Evolutionary conservation across 2,888 invertebrate genomes (phyloP).

Genomic region (Pimpla rufipes): DNA sequence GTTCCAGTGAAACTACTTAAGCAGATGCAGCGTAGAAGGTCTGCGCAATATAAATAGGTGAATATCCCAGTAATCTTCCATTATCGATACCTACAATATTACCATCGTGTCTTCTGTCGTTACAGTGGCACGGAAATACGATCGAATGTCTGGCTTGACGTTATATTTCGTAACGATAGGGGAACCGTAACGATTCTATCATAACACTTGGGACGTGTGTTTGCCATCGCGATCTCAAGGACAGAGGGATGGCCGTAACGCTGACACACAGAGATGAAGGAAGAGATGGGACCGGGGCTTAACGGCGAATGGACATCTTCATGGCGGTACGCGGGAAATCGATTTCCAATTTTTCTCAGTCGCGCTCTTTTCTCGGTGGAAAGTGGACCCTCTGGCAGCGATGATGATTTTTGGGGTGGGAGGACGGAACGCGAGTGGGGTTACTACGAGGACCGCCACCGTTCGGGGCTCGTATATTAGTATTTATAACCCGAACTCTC

Average conservation of each 20-base stretch:
- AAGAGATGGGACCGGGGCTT: constrained; percentile 19
- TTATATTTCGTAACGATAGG: background rate
- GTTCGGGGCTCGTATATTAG: constrained; percentile 74
- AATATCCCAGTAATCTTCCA: background rate
- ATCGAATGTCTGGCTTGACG: background rate
- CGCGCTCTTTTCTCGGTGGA: constrained; percentile 28
- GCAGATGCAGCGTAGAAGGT: background rate
- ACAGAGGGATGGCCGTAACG: constrained; percentile 20
- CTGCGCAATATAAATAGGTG: background rate
- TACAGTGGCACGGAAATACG: background rate
- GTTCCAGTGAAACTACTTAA: background rate
- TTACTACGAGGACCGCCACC: constrained; percentile 28
- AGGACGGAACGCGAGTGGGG: constrained; percentile 21
- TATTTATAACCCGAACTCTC: constrained; percentile 79
- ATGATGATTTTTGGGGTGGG: constrained; percentile 26
- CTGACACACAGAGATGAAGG: constrained; percentile 26
- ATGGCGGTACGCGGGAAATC: constrained; percentile 62
- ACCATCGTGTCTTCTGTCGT: background rate
- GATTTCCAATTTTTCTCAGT: constrained; percentile 61
- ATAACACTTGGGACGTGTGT: constrained; percentile 34
- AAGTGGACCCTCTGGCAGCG: constrained; percentile 62
- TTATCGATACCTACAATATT: background rate
- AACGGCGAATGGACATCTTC: constrained; percentile 64
- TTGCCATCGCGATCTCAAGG: constrained; percentile 11
- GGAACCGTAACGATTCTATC: constrained; percentile 32